These are phyloP conservation scores for Exephanes ischioxanthus DNA, from an alignment of 2,888 invertebrate genomes.

Conservation along the genomic window DNA sequence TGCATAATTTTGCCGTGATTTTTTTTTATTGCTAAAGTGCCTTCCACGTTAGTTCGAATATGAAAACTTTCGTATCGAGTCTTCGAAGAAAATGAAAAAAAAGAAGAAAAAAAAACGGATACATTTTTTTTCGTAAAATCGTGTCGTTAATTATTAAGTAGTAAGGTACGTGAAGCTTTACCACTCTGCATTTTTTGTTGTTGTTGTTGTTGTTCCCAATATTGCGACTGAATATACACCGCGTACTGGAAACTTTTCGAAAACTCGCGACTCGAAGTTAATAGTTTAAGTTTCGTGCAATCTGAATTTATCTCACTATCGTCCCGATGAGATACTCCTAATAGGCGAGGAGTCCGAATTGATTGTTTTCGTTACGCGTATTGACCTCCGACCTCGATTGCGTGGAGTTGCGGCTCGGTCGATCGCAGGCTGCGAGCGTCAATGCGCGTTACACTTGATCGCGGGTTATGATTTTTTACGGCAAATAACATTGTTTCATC, in stretches of 20 bases:
- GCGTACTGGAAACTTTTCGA: constrained; percentile 17
- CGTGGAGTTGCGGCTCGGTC: not conserved
- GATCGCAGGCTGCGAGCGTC: not conserved
- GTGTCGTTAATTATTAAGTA: not conserved
- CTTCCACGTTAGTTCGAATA: constrained; percentile 62
- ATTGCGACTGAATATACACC: constrained; percentile 29
- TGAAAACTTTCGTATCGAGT: constrained; percentile 42
- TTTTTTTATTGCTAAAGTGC: constrained; percentile 70
- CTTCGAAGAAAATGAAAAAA: not conserved
- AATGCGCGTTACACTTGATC: constrained; percentile 1
- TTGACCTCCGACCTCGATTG: constrained; percentile 19
- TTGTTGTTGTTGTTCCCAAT: constrained; percentile 13
- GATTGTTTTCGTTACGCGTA: constrained; percentile 23
- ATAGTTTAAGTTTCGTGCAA: constrained; percentile 55
- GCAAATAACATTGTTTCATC: constrained; percentile 38
- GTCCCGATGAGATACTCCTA: not conserved
- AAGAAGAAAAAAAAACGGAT: not conserved
- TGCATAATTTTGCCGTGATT: constrained; percentile 59
- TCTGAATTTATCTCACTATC: constrained; percentile 44
- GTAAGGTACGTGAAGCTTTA: constrained; percentile 20
- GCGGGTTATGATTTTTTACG: constrained; percentile 15
- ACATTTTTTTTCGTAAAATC: not conserved
- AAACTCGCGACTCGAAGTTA: constrained; percentile 1
- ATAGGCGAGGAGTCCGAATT: constrained; percentile 1
- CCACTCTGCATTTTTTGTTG: constrained; percentile 53